Conservation (phyloP, 2,113 vertebrate species). For the Psettodes erumei region DNA sequence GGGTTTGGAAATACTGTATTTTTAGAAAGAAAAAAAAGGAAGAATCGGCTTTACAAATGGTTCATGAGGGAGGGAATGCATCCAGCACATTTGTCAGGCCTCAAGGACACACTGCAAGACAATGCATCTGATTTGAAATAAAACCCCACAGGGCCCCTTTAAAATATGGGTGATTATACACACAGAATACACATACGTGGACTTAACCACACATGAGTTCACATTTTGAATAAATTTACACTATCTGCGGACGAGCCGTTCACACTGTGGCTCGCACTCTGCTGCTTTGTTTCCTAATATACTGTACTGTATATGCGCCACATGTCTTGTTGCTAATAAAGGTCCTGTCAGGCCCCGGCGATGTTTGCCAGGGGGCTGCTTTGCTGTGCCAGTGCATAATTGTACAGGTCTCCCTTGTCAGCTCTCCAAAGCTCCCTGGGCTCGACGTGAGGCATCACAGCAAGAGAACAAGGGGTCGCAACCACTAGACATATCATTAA, state of each 20-base stretch:
- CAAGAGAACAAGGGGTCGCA: conserved; percentile 74
- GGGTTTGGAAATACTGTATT: too few relatives aligned
- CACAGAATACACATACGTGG: conserved; percentile 26
- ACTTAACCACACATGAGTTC: conserved; percentile 22
- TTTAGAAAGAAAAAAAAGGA: too few relatives aligned
- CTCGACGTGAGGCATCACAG: conserved; percentile 63
- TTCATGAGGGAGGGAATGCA: not conserved
- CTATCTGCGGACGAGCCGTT: not conserved
- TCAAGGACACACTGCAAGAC: not conserved
- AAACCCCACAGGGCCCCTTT: not conserved
- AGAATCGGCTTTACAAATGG: not conserved
- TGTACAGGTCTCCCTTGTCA: conserved; percentile 67
- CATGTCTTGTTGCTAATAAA: conserved; percentile 64
- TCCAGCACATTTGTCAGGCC: too few relatives aligned
- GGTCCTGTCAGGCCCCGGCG: conserved; percentile 57
- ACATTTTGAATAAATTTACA: conserved; percentile 23
- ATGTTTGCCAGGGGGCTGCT: conserved; percentile 66
- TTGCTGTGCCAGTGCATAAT: conserved; percentile 72
- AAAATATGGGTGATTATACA: conserved; percentile 12
- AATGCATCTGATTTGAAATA: conserved; percentile 1
- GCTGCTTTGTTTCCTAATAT: conserved; percentile 41
- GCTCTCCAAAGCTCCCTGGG: conserved; percentile 59
- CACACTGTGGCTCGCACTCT: conserved; percentile 10
- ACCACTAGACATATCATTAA: conserved; percentile 76
- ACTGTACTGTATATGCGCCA: conserved; percentile 29